A percentile compares a stretch with the other conserved stretches of the same genome.
Evolutionary conservation across 2,797 vertebrate genomes (phyloP).

Genomic region (Argyrosomus regius): DNA sequence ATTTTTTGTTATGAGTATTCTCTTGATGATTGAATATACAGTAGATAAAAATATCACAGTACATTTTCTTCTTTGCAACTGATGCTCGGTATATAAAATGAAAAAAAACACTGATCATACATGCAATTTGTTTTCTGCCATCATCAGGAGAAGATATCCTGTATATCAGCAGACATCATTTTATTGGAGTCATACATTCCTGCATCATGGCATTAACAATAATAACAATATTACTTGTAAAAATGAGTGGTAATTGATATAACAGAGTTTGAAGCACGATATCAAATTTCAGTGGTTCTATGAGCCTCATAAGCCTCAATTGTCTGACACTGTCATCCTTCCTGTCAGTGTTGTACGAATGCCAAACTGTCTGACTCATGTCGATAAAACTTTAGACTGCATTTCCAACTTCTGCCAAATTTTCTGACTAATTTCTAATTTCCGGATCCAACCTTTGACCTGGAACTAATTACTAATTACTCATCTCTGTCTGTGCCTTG

Average conservation of each 20-base stretch:
- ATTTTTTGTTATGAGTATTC: neutral
- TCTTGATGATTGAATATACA: neutral
- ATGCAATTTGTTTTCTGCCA: neutral
- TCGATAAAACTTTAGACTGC: constrained; percentile 21
- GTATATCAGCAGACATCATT: constrained; percentile 28
- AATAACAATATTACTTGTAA: constrained; percentile 18
- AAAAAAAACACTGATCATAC: neutral
- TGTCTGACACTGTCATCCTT: constrained; percentile 21
- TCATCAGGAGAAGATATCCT: constrained; percentile 7
- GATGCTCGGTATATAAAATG: neutral
- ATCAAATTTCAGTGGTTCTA: neutral
- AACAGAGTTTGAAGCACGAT: neutral
- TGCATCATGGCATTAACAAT: constrained; percentile 12
- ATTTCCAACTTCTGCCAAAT: constrained; percentile 12
- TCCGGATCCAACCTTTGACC: constrained; percentile 42
- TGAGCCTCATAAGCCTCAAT: neutral
- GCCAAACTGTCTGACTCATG: constrained; percentile 42
- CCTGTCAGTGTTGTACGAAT: neutral
- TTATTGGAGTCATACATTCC: constrained; percentile 11
- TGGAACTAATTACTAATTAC: constrained; percentile 51
- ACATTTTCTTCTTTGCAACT: neutral
- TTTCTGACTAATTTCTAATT: constrained; percentile 41
- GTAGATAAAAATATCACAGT: neutral
- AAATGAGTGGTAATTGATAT: constrained; percentile 23
- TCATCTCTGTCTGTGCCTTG: constrained; percentile 29